A percentile compares a stretch with the other conserved stretches of the same genome.
phyloP scores from a whole-genome alignment of 2,797 vertebrate genomes.

The Macroramphosus scolopax region DNA sequence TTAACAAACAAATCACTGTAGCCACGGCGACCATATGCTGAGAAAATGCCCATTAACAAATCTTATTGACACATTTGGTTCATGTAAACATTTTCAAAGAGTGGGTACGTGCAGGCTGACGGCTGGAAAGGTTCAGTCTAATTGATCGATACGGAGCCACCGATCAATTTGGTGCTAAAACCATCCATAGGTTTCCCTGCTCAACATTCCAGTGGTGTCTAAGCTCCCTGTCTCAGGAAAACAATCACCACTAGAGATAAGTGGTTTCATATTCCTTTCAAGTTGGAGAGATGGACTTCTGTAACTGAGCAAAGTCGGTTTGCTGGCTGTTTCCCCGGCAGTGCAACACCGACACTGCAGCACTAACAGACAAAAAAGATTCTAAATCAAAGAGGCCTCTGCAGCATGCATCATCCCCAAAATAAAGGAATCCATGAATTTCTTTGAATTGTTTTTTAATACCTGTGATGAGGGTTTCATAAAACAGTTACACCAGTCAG shows the following conservation, averaged over 20 bases:
- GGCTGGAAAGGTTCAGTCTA: slow-evolving; percentile 11
- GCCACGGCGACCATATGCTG: no score
- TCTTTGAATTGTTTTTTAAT: slow-evolving; percentile 61
- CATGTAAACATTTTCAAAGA: slow-evolving; percentile 1
- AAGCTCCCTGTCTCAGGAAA: slow-evolving; percentile 22
- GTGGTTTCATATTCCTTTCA: slow-evolving; percentile 33
- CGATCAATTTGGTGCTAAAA: slow-evolving; percentile 20
- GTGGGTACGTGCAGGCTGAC: neutral
- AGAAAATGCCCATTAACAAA: no score
- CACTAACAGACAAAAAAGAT: neutral
- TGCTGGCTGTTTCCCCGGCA: slow-evolving; percentile 8
- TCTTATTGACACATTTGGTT: neutral
- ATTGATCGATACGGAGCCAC: slow-evolving; percentile 20
- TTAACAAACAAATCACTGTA: no score
- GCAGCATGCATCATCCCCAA: slow-evolving; percentile 1
- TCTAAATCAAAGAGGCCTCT: slow-evolving; percentile 3
- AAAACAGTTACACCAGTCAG: no score
- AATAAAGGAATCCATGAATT: slow-evolving; percentile 30
- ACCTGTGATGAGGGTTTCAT: slow-evolving; percentile 32
- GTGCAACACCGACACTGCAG: slow-evolving; percentile 9
- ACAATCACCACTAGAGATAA: slow-evolving; percentile 29
- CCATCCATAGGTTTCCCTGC: slow-evolving; percentile 7
- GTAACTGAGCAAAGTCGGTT: slow-evolving; percentile 6
- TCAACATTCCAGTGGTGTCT: slow-evolving; percentile 19
- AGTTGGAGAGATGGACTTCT: slow-evolving; percentile 12